A percentile compares a stretch with the other conserved stretches of the same genome.
Conservation (phyloP, 2,888 invertebrate genomes). For the Ormyrus pomaceus region DNA sequence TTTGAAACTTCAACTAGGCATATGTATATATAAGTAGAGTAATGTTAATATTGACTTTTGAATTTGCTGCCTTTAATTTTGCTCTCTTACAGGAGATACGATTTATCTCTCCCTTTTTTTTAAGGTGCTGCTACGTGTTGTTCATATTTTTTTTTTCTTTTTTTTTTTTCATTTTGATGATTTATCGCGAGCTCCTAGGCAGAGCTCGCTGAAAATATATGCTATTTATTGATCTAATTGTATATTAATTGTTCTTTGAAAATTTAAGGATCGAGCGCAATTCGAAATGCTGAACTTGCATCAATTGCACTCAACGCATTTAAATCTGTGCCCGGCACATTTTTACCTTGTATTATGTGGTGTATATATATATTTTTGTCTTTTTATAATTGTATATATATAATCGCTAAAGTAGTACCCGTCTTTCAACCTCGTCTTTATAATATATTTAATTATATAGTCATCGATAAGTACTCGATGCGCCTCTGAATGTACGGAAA, state of each 20-base stretch:
- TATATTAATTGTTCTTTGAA: background rate
- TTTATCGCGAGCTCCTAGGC: slow-evolving; percentile 32
- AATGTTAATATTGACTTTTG: slow-evolving; percentile 54
- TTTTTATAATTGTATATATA: slow-evolving; percentile 21
- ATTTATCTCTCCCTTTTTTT: slow-evolving; percentile 12
- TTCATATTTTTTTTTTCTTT: background rate
- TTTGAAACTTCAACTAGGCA: slow-evolving; percentile 44
- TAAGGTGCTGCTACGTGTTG: slow-evolving; percentile 25
- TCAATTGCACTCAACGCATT: slow-evolving; percentile 47
- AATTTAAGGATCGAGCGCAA: slow-evolving; percentile 22
- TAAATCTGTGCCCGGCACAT: slow-evolving; percentile 19
- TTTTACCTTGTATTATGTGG: background rate
- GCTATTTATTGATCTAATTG: background rate
- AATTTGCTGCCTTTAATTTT: slow-evolving; percentile 42
- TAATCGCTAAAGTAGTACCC: slow-evolving; percentile 52
- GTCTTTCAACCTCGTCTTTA: slow-evolving; percentile 40
- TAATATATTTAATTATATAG: slow-evolving; percentile 3
- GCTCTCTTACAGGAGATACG: background rate
- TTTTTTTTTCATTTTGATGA: too few relatives aligned
- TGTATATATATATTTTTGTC: slow-evolving; percentile 1
- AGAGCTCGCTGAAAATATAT: slow-evolving; percentile 50
- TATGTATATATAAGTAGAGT: slow-evolving; percentile 36
- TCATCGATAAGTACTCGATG: slow-evolving; percentile 32
- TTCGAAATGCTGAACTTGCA: slow-evolving; percentile 28
- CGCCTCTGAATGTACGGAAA: background rate